Evolutionary conservation across 2,797 vertebrate species (phyloP), one percentile per base, ranked within the genome.

Genomic region (Pachyuromys duprasi): DNA sequence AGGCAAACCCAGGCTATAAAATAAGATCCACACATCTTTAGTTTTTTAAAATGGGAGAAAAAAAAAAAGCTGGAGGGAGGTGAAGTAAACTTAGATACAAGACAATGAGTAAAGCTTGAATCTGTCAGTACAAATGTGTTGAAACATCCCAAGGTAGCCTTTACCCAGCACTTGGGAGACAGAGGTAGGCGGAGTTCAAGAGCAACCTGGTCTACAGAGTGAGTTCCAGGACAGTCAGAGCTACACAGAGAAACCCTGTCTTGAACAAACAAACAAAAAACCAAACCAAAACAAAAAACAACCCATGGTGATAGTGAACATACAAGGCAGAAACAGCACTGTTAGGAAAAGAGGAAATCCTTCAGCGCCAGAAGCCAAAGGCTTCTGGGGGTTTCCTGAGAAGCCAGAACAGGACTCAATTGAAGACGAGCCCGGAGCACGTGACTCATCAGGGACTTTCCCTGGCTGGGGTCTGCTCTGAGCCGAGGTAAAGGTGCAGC

Each of bases 291-390:
- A 57, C 15, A 57, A 49, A 4, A 7, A 11, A 70, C 72, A 57
- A 53, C 5, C n/a, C 55, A 13, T 0, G 2, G 36, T 3, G 12
- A n/a, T 0, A 18, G 3, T 1, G 28, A 8, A 24, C 4, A 2
- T 45, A 18, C 14, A 2, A 65, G 36, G 24, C 0, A 9, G 7
- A 20, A 3, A 81, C 3, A 14, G 87, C 39, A 1, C 11, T 17
- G 8, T 3, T 3, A 67, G 36, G 57, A 31, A 92, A 28, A 17
- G 3, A 65, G 49, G n/a, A 70, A 70, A 57, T 28, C 18, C n/a
- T 90, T 53, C 53, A 26, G 65, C 18, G 22, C 14, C 24, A 24
- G 65, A 15, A 11, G n/a, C 53, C 42, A 53, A 62, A 42, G 15
- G 62, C 55, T 78, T n/a, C 57, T 45, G 49, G 74, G 62, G 84